A percentile compares a stretch with the other conserved stretches of the same genome.
Evolutionary conservation across 2,797 vertebrate species (phyloP).

Genomic region (Morus bassanus): DNA sequence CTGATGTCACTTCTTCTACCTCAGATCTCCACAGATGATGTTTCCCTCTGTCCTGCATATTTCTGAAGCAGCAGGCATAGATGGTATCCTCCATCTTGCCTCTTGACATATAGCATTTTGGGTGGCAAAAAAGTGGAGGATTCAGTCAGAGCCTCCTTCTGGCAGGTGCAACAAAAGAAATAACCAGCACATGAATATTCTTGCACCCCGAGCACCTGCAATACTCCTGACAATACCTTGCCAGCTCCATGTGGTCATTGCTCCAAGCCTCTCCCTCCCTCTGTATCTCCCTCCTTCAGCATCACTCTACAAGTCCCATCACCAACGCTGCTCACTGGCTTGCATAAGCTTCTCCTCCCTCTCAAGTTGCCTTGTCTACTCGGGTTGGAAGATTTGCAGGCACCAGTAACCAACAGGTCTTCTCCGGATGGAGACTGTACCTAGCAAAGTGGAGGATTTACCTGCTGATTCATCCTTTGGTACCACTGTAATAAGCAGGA

Average conservation of each 20-base stretch:
- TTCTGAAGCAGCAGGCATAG: neutral
- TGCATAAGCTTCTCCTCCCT: neutral
- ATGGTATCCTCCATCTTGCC: neutral
- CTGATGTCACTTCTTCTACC: neutral
- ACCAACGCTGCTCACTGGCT: neutral
- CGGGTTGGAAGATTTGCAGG: neutral
- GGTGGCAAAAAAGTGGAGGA: neutral
- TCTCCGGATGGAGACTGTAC: neutral
- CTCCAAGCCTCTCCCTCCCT: neutral
- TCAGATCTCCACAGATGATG: neutral
- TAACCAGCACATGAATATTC: neutral
- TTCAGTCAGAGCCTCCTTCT: neutral
- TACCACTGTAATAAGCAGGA: neutral
- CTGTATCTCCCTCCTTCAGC: neutral
- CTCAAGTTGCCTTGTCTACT: neutral
- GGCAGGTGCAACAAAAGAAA: neutral
- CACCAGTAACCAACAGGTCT: neutral
- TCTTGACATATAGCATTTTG: neutral
- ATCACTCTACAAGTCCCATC: neutral
- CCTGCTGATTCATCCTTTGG: neutral
- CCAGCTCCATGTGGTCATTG: neutral
- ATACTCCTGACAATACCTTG: neutral
- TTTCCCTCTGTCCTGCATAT: neutral
- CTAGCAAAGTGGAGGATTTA: neutral
- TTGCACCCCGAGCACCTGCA: neutral